Evolutionary conservation across 2,797 vertebrate species (phyloP).

Genomic region (Tolypeutes matacus): DNA sequence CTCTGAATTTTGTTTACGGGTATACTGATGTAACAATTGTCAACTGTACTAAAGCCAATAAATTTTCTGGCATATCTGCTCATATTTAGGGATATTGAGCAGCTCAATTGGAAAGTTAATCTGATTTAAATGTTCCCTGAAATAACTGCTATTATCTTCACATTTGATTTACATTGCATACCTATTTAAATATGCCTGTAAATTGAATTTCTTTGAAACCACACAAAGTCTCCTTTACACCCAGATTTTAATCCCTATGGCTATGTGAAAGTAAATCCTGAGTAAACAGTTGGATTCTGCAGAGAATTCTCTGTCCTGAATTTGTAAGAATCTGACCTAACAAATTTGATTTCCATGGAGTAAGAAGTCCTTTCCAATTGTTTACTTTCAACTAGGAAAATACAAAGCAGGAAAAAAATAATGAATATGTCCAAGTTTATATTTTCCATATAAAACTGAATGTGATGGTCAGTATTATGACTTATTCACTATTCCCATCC

Average conservation of each 20-base stretch:
- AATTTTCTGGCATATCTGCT: conserved; percentile 9
- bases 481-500: neutral
- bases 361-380: neutral
- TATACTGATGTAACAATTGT: conserved; percentile 1
- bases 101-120: conserved; percentile 68
- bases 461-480: neutral
- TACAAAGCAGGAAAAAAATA: neutral
- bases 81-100: conserved; percentile 21
- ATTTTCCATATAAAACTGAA: neutral
- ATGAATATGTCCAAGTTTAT: neutral
- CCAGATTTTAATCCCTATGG: conserved; percentile 26
- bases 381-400: conserved; percentile 4
- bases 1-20: conserved; percentile 32
- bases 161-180: conserved; percentile 60
- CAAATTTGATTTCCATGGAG: neutral
- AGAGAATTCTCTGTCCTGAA: conserved; percentile 16
- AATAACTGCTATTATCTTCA: conserved; percentile 65
- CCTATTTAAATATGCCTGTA: conserved; percentile 65
- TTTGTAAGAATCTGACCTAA: conserved; percentile 1
- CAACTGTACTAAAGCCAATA: neutral
- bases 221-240: neutral
- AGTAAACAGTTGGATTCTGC: conserved; percentile 4
- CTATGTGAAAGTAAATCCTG: conserved; percentile 42
- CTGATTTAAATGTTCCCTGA: conserved; percentile 67
- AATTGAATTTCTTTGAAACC: conserved; percentile 35